Base-by-base conservation (phyloP, 1,140 invertebrate genomes). In the Cardiocondyla obscurior region DNA sequence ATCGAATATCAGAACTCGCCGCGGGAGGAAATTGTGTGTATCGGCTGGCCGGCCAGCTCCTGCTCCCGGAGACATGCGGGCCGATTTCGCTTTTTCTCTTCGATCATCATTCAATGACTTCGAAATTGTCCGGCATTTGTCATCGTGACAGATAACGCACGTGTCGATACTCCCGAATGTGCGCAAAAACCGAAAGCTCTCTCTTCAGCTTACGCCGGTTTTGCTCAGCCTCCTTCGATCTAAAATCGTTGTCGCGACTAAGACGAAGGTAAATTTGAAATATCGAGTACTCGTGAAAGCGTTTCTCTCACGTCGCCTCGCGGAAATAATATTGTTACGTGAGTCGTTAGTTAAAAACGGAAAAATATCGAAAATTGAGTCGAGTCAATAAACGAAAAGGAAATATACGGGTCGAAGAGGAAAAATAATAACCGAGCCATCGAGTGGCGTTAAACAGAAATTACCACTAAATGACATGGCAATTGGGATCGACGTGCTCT, bases 11-110 rank as follows among this genome's bases (percentile, higher is more conserved):
- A 58, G 19, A 5, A 22, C 51, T 55, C 28, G n/a, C 33, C 30
- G 28, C 55, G n/a, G 30, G 65, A 57, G 55, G 42, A 72, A 44
- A 72, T 72, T 55, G 19, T 14, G 55, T 55, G 25, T 74, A 55
- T 44, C 28, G 28, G 7, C 5, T n/a, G 8, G 19, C n/a, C 55
- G 14, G 4, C 58, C 49, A 6, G n/a, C 22, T n/a, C n/a, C n/a
- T n/a, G n/a, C n/a, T n/a, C n/a, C n/a, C n/a, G 10, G 42, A 62
- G 28, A 33, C 30, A n/a, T 30, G 25, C 16, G 14, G 8, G 5
- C 42, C 14, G 36, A 73, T 57, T 28, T 30, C 12, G n/a, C n/a
- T 22, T 60, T 76, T 46, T 46, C 14, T 22, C 7, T 25, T 6
- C 53, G n/a, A 73, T 73, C 60, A 73, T 73, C 60, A 33, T 44